Base-by-base conservation (phyloP, 2,888 invertebrate genomes). In the Labia minor region DNA sequence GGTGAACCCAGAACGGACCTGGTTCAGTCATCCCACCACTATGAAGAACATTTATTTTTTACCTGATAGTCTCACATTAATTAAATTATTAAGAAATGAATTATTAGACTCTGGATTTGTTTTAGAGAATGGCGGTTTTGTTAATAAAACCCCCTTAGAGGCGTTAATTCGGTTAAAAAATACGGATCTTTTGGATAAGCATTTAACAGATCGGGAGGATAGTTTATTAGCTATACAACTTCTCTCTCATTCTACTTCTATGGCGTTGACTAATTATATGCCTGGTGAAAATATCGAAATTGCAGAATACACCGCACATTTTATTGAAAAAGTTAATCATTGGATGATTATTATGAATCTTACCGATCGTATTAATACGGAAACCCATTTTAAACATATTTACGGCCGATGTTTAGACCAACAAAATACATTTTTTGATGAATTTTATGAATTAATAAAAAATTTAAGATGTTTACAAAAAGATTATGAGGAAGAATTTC, bases 401-500 rank as follows among this genome's bases (percentile, higher is more conserved):
- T 49, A 49, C 14, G 49, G 49, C 4, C n/a, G 14, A 8, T 49
- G n/a, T n/a, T 11, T n/a, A 49, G 49, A 49, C 3, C 49, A 49
- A 49, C 49, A 49, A 49, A 49, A 49, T 49, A 16, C 49, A 49
- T 49, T 49, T 49, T 49, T 49, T 16, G 49, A 49, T 49, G 49
- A 49, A 49, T 49, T 49, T 49, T 49, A 49, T 14, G 49, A 49
- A 10, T 16, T 49, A 3, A 49, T 49, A 4, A 49, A 49, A 14
- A 49, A 49, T 49, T 14, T 49, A 14, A 4, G 49, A 49, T 49
- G 49, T 49, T 49, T 49, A 49, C 49, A 49, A 49, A 49, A 49
- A 49, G 49, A 49, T 49, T 49, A 49, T 49, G 49, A 49, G 14
- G 49, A 49, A 49, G 16, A n/a, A 3, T 49, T 49, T 16, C 49